These are phyloP conservation scores for Hozukius guyotensis DNA, from an alignment of 2,797 vertebrate species.

Conservation along the genomic window DNA sequence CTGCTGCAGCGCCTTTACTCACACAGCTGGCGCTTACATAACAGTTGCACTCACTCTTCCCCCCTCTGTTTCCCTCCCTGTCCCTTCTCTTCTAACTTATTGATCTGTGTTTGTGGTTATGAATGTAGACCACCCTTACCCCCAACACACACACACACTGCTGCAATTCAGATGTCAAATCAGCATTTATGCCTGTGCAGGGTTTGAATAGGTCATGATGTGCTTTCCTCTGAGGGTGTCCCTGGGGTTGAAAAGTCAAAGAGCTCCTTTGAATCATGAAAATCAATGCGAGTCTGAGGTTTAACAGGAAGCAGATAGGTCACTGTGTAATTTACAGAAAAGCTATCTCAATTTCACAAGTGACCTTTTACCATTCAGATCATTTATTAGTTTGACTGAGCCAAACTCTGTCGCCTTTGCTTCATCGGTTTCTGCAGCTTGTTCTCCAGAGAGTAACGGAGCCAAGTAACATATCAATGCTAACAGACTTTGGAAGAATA, in stretches of 20 bases:
- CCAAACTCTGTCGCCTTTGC: conserved; percentile 22
- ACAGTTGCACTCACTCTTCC: conserved; percentile 35
- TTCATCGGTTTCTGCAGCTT: conserved; percentile 14
- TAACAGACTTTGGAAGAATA: conserved; percentile 2
- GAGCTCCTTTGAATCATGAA: conserved; percentile 52
- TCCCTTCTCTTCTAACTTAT: conserved; percentile 21
- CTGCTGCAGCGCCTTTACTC: conserved; percentile 49
- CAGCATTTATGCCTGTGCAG: conserved; percentile 13
- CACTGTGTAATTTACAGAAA: conserved; percentile 53
- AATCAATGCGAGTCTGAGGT: conserved; percentile 62
- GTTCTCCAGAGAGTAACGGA: neutral
- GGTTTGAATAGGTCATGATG: conserved; percentile 56
- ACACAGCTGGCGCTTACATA: conserved; percentile 78
- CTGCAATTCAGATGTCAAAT: conserved; percentile 49
- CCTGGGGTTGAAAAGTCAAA: conserved; percentile 55
- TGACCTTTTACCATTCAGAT: conserved; percentile 65
- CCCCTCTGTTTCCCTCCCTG: conserved; percentile 18
- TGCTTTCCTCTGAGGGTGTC: conserved; percentile 30
- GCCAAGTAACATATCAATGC: conserved; percentile 29
- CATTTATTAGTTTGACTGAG: conserved; percentile 51
- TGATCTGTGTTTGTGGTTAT: conserved; percentile 37
- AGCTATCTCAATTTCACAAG: conserved; percentile 56
- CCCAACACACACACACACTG: neutral
- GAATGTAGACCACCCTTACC: neutral
- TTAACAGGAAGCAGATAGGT: conserved; percentile 58